A percentile compares a stretch with the other conserved stretches of the same genome.
phyloP scores from a whole-genome alignment of 2,888 invertebrate species.

The Epiblema foenella region DNA sequence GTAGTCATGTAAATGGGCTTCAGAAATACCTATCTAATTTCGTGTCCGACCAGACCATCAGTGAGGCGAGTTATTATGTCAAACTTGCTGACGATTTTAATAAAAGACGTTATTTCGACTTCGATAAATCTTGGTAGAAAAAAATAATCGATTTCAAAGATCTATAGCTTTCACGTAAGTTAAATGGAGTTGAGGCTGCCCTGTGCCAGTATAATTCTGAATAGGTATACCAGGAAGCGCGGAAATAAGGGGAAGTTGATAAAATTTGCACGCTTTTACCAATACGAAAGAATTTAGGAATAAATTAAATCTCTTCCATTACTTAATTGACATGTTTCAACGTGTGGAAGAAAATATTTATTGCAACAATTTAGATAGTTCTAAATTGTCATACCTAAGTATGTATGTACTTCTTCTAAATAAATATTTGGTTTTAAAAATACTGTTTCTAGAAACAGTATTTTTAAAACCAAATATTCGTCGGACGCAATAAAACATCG shows the following conservation, averaged over 20 bases:
- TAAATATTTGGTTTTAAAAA: no score
- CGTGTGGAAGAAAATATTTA: no score
- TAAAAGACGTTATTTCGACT: constrained; percentile 33
- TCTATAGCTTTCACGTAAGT: constrained; percentile 29
- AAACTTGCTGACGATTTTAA: constrained; percentile 35
- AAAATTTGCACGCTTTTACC: constrained; percentile 10
- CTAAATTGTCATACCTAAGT: no score
- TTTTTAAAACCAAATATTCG: no score
- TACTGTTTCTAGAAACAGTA: no score
- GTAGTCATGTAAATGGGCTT: constrained; percentile 35
- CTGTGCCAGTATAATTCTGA: constrained; percentile 13
- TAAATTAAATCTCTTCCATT: no score
- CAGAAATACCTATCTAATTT: constrained; percentile 33
- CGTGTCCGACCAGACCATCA: neutral
- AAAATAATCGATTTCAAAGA: constrained; percentile 34
- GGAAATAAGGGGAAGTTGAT: constrained; percentile 20
- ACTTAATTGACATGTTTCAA: no score
- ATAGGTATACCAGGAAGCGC: constrained; percentile 13
- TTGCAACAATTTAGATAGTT: no score
- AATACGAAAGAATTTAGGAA: constrained; percentile 1
- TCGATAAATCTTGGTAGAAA: constrained; percentile 21
- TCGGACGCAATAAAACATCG: no score
- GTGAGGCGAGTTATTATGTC: constrained; percentile 30
- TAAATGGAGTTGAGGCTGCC: constrained; percentile 24
- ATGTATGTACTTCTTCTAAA: no score